Evolutionary conservation across 1,140 invertebrate genomes (phyloP), one percentile per base, ranked within the genome.

Genomic region (Drosophila pandora): DNA sequence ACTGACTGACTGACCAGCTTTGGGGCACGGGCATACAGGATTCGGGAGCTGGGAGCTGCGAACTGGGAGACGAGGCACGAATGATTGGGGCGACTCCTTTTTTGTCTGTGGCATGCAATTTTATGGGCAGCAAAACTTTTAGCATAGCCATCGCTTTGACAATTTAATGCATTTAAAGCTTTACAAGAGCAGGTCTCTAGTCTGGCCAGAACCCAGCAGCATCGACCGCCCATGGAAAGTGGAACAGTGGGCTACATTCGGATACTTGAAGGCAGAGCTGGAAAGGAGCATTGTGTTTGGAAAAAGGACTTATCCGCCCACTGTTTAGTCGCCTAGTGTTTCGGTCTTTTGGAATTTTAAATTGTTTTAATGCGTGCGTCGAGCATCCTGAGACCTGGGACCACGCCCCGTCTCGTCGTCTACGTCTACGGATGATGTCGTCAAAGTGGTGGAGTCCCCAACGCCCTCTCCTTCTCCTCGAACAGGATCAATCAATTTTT

Each of bases 111-210:
- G 53, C 73, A 78, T 78, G 57, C 75, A 87, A 87, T 87, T 87
- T 87, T 87, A 87, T 87, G 82, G 79, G 69, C 81, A 52, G 70
- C 69, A 65, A 37, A 76, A 76, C 78, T 87, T 79, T 65, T 82
- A 88, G 83, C 75, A 76, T 69, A 56, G 78, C 54, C 48, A 71
- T 37, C 49, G 58, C 70, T 78, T 81, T 87, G 78, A 88, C 83
- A 87, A 87, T 87, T 88, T 88, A 70, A 87, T 87, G 83, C 83
- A 87, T 87, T 88, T 82, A 87, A 85, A 87, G 82, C 74, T 71
- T 71, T 82, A 57, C 48, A 67, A 56, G 54, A 70, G 56, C 55
- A 60, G 69, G 9, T 28, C 34, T 37, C 45, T 57, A 49, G 67
- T 30, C 63, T 48, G 63, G 49, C 21, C 43, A 57, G 65, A 50